Percentiles rank a stretch among this genome's conserved stretches.
Evolutionary conservation across 2,888 invertebrate species (phyloP).

Genomic region (Apodemia hepburni): DNA sequence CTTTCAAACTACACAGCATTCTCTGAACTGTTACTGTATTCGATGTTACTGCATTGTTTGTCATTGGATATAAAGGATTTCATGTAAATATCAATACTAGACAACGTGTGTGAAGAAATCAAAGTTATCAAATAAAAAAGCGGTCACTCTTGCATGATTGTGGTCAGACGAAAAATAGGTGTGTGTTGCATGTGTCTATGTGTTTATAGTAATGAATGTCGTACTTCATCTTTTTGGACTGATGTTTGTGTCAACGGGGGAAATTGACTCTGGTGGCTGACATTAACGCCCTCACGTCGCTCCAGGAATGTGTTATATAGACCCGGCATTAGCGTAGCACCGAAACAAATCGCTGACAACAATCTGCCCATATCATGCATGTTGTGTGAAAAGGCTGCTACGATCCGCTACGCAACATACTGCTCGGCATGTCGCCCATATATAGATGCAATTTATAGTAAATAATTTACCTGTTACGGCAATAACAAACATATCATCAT

Average conservation of each 20-base stretch:
- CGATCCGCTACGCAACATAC: slow-evolving; percentile 48
- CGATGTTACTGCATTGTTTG: slow-evolving; percentile 58
- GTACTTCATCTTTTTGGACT: slow-evolving; percentile 74
- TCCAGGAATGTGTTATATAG: slow-evolving; percentile 64
- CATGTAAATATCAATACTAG: slow-evolving; percentile 55
- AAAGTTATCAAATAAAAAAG: slow-evolving; percentile 38
- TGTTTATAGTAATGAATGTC: slow-evolving; percentile 68
- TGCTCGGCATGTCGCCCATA: slow-evolving; percentile 54
- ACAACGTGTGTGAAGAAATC: slow-evolving; percentile 41
- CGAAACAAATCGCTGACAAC: slow-evolving; percentile 23
- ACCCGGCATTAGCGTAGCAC: slow-evolving; percentile 38
- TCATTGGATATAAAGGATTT: slow-evolving; percentile 50
- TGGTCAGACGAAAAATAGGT: slow-evolving; percentile 58
- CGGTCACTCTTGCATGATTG: slow-evolving; percentile 69
- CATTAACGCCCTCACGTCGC: slow-evolving; percentile 60
- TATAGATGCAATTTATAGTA: slow-evolving; percentile 47
- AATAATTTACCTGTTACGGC: slow-evolving; percentile 43
- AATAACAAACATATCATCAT: slow-evolving; percentile 71
- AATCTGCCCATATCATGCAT: slow-evolving; percentile 31
- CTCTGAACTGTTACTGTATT: slow-evolving; percentile 50
- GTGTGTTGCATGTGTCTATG: slow-evolving; percentile 79
- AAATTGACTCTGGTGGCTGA: slow-evolving; percentile 76
- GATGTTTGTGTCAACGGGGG: slow-evolving; percentile 72
- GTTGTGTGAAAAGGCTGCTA: slow-evolving; percentile 37
- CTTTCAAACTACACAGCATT: slow-evolving; percentile 59